Percentiles rank a stretch among this genome's conserved stretches.
These are phyloP conservation scores for Bhutanitis thaidina DNA, from an alignment of 2,888 invertebrate genomes.

Conservation along the genomic window DNA sequence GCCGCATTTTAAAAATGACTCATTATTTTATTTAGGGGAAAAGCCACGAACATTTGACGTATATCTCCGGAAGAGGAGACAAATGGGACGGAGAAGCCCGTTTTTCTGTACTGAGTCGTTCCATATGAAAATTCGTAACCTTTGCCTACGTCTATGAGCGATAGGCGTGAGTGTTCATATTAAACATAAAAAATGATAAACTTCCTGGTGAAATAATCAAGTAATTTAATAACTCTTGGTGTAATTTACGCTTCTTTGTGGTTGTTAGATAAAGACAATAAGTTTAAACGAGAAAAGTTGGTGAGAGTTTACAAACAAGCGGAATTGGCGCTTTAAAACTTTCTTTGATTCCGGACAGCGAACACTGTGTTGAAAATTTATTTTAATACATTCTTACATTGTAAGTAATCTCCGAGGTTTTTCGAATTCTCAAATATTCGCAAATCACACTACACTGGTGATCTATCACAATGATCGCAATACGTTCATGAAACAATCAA, in stretches of 20 bases:
- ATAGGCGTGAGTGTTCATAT: no score
- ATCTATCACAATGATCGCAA: no score
- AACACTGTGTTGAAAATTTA: background rate
- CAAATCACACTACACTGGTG: background rate
- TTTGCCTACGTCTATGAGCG: no score
- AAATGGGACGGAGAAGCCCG: no score
- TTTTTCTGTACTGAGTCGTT: no score
- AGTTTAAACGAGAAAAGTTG: conserved; percentile 19
- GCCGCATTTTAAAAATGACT: no score
- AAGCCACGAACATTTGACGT: no score
- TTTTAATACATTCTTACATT: background rate
- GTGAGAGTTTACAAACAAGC: background rate
- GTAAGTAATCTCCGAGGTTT: background rate
- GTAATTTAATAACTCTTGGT: conserved; percentile 69
- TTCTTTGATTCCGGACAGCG: background rate
- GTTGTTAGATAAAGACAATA: conserved; percentile 42
- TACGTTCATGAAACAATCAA: no score
- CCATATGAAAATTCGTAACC: no score
- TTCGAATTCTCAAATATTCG: background rate
- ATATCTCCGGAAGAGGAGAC: no score
- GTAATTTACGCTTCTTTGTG: conserved; percentile 50
- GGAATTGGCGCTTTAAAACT: background rate
- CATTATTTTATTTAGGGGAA: no score
- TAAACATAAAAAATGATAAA: no score
- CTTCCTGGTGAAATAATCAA: conserved; percentile 58